Evolutionary conservation across 2,113 vertebrate species (phyloP), one percentile per base, ranked within the genome.

Genomic region (Tachysurus fulvidraco): DNA sequence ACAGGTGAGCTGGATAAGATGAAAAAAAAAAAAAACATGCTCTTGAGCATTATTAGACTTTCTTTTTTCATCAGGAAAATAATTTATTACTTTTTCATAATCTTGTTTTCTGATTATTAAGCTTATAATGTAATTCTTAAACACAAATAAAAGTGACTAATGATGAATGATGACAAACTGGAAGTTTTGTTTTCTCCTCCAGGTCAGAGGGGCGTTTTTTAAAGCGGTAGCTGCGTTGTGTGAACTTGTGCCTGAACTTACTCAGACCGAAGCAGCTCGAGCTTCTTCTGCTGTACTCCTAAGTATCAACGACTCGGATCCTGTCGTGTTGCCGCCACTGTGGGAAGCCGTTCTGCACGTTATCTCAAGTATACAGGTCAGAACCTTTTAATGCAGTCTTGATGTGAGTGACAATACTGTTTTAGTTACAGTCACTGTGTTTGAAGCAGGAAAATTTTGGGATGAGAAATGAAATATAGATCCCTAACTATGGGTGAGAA

Each of bases 161-260:
- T 74, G 41, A 46, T 46, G 10, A 28, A 13, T 44, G 28, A 50
- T 12, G 46, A 52, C 44, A 11, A n/a, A 25, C 36, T 78, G 59
- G 28, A 69, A 60, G 52, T 23, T 55, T 2, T 76, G 79, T 74
- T 2, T 7, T 88, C 7, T 87, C 0, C 46, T 82, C 11, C 90
- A 99, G 98, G 95, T 99, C 85, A 95, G 97, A 73, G 97, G 97
- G 44, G 97, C 98, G 4, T 98, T 98, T 90, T 99, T 98, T 88
- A 97, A 98, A 93, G 92, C 96, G 92, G 85, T 96, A 86, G 96
- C 97, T 84, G 93, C 96, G 55, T 93, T 98, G 89, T 99, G 97
- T 83, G 95, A 96, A 83, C 92, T 93, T 41, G 94, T 95, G 8
- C 97, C 98, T 54, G 93, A 93, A 9, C 85, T 97, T 55, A 90